A percentile compares a stretch with the other conserved stretches of the same genome.
phyloP scores from a whole-genome alignment of 2,113 vertebrate genomes.

The Bostrychus sinensis region DNA sequence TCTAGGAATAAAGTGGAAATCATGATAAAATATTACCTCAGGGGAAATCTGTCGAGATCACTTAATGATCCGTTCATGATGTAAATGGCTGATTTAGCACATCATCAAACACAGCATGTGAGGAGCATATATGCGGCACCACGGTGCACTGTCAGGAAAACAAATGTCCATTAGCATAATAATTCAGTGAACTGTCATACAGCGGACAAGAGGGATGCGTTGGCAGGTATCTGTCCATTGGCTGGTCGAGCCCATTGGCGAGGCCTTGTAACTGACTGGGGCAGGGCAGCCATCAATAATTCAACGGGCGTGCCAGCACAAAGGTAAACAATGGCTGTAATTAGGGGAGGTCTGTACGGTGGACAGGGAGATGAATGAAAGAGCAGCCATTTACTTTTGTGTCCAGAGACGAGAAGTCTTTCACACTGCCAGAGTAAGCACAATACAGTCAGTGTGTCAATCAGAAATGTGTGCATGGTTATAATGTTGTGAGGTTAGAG shows the following conservation, averaged over 20 bases:
- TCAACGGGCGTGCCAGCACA: slow-evolving; percentile 65
- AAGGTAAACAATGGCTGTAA: slow-evolving; percentile 77
- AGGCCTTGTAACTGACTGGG: slow-evolving; percentile 59
- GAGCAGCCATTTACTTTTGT: slow-evolving; percentile 61
- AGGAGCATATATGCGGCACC: neutral
- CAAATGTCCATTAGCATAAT: slow-evolving; percentile 58
- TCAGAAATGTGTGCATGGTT: slow-evolving; percentile 1
- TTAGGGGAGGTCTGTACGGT: slow-evolving; percentile 69
- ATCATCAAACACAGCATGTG: slow-evolving; percentile 12
- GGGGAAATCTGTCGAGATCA: neutral
- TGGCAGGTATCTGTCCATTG: slow-evolving; percentile 56
- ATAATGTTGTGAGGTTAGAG: neutral
- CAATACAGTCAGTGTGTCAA: slow-evolving; percentile 11
- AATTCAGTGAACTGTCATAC: slow-evolving; percentile 49
- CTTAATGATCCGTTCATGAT: slow-evolving; percentile 21
- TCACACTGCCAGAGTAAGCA: slow-evolving; percentile 58
- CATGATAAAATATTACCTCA: slow-evolving; percentile 3
- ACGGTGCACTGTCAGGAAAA: slow-evolving; percentile 25
- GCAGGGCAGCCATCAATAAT: slow-evolving; percentile 71
- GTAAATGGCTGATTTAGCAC: slow-evolving; percentile 23
- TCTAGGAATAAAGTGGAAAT: slow-evolving; percentile 1
- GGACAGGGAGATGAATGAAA: slow-evolving; percentile 76
- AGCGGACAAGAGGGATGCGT: slow-evolving; percentile 26
- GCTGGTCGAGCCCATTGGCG: slow-evolving; percentile 46
- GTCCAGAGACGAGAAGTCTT: slow-evolving; percentile 65